Base-by-base conservation (phyloP, 2,888 invertebrate genomes). In the Laspeyria flexula region DNA sequence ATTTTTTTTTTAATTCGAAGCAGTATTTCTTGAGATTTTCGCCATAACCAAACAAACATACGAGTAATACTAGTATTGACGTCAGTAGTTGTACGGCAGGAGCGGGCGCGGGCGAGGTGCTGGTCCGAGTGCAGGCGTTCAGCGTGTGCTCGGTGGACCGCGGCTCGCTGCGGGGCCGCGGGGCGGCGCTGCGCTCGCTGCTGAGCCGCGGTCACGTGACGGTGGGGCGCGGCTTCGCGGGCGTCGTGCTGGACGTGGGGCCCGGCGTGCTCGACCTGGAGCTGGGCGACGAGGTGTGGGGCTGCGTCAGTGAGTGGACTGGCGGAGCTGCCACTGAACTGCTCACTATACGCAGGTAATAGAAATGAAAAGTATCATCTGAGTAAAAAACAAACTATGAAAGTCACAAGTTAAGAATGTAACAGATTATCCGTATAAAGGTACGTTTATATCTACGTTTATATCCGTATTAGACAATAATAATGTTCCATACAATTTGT, bases 231-330 rank as follows among this genome's bases (percentile, higher is more conserved):
- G 90, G 86, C 0, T 91, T 90, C 55, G 84, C 90, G 1, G 90
- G 92, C 0, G 87, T 92, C 42, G 84, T 92, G 3, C 62, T 90
- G 34, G 92, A 93, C 65, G 91, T 90, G 53, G 92, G 92, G 0
- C 71, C 73, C 5, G 90, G 88, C 0, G 92, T 91, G 12, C 54
- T 58, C 0, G 80, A 85, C n/a, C 55, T 93, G 38, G 92, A 93
- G 69, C 68, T 92, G 61, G 92, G 92, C 0, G 92, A 93, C 60
- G 92, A 92, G 60, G 92, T 93, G 55, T 93, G 92, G 92, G 92
- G 92, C 49, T 88, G 88, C 44, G 77, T 91, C 34, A 85, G 85
- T 56, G 92, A 93, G 70, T 93, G 92, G 92, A 71, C 74, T 10
- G 91, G 91, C 0, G 92, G 92, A 0, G 90, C 91, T 0, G 92